phyloP scores from a whole-genome alignment of 2,797 vertebrate genomes.

The Pteropus rufus region DNA sequence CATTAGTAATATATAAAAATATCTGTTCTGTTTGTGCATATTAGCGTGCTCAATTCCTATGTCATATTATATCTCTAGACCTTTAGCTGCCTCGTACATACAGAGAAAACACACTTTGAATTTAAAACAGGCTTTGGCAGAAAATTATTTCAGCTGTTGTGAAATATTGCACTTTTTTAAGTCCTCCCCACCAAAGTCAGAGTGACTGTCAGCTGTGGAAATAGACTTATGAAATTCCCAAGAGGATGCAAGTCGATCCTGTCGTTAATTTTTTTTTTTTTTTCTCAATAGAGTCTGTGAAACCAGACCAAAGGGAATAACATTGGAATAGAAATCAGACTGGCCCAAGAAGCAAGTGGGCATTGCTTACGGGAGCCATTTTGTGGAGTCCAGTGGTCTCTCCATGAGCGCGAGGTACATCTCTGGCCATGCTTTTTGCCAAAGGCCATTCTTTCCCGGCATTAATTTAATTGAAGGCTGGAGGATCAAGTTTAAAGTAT shows the following conservation, averaged over 20 bases:
- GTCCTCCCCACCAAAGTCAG: neutral
- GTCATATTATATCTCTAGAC: neutral
- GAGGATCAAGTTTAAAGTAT: neutral
- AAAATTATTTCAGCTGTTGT: slow-evolving; percentile 39
- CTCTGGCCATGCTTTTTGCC: neutral
- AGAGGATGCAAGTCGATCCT: neutral
- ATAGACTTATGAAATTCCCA: slow-evolving; percentile 32
- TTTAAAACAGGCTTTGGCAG: slow-evolving; percentile 48
- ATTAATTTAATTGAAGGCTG: neutral
- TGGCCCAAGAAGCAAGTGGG: neutral
- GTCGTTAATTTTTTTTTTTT: neutral
- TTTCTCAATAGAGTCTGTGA: neutral
- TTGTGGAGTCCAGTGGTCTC: neutral
- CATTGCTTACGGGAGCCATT: neutral
- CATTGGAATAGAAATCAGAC: neutral
- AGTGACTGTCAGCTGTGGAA: slow-evolving; percentile 60
- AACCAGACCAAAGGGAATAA: slow-evolving; percentile 13
- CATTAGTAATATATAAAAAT: slow-evolving; percentile 45
- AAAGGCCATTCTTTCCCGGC: neutral
- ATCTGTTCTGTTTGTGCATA: neutral
- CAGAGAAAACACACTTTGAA: slow-evolving; percentile 48
- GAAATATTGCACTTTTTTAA: slow-evolving; percentile 21
- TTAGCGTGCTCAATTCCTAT: neutral
- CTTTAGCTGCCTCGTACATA: neutral
- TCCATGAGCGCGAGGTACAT: neutral